Conservation (phyloP, 2,113 vertebrate species). For the Chaetorhynchus papuensis region DNA sequence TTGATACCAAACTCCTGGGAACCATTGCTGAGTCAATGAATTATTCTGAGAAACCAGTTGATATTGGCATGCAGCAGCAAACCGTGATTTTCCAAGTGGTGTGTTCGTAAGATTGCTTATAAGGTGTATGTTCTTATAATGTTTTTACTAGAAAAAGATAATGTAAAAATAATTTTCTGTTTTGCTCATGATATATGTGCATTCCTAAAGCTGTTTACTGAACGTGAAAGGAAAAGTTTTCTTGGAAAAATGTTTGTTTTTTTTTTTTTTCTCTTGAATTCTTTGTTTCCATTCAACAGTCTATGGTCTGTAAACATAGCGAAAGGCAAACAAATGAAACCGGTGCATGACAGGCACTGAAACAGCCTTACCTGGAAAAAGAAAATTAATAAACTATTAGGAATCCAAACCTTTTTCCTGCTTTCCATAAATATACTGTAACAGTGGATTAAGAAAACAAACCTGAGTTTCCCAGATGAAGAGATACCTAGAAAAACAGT, state of each 20-base stretch:
- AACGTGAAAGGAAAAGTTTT: neutral
- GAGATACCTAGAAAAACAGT: neutral
- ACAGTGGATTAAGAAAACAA: neutral
- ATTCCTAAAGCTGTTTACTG: neutral
- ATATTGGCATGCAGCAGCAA: neutral
- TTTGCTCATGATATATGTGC: neutral
- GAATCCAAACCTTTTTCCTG: neutral
- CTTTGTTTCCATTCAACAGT: neutral
- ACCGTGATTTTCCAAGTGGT: neutral
- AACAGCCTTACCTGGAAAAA: neutral
- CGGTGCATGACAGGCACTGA: neutral
- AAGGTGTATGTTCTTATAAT: neutral
- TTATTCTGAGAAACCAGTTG: neutral
- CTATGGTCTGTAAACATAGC: neutral
- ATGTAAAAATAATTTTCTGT: neutral
- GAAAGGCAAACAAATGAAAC: neutral
- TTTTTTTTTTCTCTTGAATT: neutral
- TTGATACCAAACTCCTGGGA: neutral
- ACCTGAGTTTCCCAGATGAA: neutral
- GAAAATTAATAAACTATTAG: neutral
- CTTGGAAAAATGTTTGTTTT: accelerated
- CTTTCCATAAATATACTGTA: neutral
- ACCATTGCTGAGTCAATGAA: neutral
- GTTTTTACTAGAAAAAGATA: neutral
- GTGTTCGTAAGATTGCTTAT: neutral